A percentile compares a stretch with the other conserved stretches of the same genome.
phyloP scores from a whole-genome alignment of 2,797 vertebrate genomes.

The Pristis pectinata region DNA sequence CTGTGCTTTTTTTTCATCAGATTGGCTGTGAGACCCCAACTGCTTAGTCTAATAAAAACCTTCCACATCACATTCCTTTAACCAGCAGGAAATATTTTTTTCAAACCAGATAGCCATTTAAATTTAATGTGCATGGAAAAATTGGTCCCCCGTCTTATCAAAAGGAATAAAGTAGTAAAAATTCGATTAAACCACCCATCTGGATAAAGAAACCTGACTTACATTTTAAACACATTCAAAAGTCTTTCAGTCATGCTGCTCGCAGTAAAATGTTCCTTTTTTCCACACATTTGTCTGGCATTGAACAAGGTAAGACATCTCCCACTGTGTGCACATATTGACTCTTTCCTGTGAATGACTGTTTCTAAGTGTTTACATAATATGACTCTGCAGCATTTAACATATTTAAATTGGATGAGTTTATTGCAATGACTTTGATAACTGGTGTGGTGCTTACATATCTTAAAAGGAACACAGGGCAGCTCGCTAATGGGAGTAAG shows the following conservation, averaged over 20 bases:
- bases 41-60: not conserved
- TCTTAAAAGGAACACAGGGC: not conserved
- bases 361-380: conserved; percentile 32
- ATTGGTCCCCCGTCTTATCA: not conserved
- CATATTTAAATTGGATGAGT: not conserved
- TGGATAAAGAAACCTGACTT: not conserved
- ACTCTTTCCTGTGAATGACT: not conserved
- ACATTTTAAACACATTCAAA: not conserved
- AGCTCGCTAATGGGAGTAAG: not conserved
- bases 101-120: not conserved
- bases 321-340: not conserved
- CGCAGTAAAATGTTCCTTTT: not conserved
- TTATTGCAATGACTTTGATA: not conserved
- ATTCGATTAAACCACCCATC: not conserved
- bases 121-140: not conserved
- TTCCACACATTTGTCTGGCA: not conserved
- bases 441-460: not conserved
- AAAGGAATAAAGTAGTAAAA: not conserved
- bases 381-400: conserved; percentile 1
- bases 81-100: not conserved
- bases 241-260: not conserved
- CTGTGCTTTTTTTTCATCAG: not conserved
- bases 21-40: not conserved
- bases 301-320: not conserved
- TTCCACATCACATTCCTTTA: not conserved